Percentiles rank a stretch among this genome's conserved stretches.
Conservation (phyloP, 2,797 vertebrate species). For the Hafferia zeledoni region DNA sequence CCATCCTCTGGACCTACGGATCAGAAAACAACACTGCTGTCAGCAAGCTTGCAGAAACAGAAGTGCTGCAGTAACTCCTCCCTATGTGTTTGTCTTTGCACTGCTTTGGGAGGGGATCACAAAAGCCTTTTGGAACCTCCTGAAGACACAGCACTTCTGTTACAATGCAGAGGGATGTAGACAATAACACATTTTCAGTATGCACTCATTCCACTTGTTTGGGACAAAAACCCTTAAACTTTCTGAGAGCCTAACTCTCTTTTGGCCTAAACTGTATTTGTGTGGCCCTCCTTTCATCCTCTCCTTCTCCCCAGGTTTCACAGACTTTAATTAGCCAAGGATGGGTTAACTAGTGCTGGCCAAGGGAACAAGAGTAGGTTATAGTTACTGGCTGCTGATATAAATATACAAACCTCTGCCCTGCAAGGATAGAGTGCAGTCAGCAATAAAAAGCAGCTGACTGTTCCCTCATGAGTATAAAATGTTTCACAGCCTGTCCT, state of each 20-base stretch:
- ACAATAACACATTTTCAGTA: neutral
- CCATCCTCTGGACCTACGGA: slow-evolving; percentile 80
- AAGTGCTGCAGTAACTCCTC: slow-evolving; percentile 20
- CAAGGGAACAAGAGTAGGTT: neutral
- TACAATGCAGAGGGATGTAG: neutral
- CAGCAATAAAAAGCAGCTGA: slow-evolving; percentile 45
- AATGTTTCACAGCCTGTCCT: slow-evolving; percentile 14
- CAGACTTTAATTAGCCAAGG: neutral
- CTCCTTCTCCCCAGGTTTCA: rapidly evolving
- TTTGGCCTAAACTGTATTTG: neutral
- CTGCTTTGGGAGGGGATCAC: neutral
- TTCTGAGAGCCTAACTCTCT: neutral
- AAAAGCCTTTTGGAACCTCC: neutral
- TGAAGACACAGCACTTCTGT: neutral
- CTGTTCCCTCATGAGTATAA: neutral
- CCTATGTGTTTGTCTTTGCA: neutral
- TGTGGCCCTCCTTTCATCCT: neutral
- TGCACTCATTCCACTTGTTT: neutral
- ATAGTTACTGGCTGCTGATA: neutral
- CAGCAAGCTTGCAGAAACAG: slow-evolving; percentile 22
- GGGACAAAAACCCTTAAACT: neutral
- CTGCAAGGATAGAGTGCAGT: neutral
- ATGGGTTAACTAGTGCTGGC: neutral
- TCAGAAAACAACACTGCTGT: slow-evolving; percentile 68
- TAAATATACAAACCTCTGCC: neutral